Conservation (phyloP, 1,140 invertebrate species). For the Lasioglossum baleicum region DNA sequence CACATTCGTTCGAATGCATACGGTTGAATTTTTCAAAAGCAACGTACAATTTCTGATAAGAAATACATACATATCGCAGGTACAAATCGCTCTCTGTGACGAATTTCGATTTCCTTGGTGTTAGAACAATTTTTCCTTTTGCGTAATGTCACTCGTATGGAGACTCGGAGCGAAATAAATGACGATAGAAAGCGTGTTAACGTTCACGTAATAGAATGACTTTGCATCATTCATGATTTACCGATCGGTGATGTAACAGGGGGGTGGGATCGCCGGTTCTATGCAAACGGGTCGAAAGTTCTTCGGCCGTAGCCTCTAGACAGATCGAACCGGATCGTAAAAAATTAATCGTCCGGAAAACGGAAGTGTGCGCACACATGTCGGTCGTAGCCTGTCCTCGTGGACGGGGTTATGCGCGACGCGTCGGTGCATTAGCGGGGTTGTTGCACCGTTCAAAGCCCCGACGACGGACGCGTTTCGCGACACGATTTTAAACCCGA, state of each 20-base stretch:
- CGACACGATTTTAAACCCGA: neutral
- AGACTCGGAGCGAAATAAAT: too few relatives aligned
- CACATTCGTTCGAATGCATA: too few relatives aligned
- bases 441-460: conserved; percentile 29
- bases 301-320: conserved; percentile 21
- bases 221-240: neutral
- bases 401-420: conserved; percentile 12
- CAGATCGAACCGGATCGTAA: conserved; percentile 36
- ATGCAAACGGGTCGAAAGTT: conserved; percentile 37
- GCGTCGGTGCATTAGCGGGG: conserved; percentile 19
- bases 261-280: neutral
- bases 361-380: conserved; percentile 24
- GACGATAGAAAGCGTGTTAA: too few relatives aligned
- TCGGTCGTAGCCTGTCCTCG: conserved; percentile 19
- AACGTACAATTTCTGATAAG: too few relatives aligned
- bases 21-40: too few relatives aligned
- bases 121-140: too few relatives aligned
- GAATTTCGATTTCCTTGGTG: too few relatives aligned
- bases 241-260: neutral
- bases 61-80: too few relatives aligned
- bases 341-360: conserved; percentile 47
- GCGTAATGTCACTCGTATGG: too few relatives aligned
- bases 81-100: too few relatives aligned
- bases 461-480: neutral
- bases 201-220: neutral